A percentile compares a stretch with the other conserved stretches of the same genome.
phyloP scores from a whole-genome alignment of 2,797 vertebrate species.

The Erethizon dorsatum region DNA sequence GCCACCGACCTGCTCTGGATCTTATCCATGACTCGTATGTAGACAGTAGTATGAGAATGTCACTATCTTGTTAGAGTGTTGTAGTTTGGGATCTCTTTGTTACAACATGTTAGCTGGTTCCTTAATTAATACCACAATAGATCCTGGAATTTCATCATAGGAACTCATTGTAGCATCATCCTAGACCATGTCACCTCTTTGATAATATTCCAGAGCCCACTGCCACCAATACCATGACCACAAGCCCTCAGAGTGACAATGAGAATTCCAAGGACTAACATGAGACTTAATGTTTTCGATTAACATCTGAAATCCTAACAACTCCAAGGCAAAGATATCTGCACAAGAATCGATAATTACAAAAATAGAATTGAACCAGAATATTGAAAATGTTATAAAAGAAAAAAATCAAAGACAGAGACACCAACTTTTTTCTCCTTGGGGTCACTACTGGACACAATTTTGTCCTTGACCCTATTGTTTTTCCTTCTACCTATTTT shows the following conservation, averaged over 20 bases:
- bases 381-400: not conserved
- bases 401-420: not conserved
- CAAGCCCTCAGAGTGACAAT: not conserved
- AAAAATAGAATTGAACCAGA: not conserved
- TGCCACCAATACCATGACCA: not conserved
- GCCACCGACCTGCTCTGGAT: not conserved
- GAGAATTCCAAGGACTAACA: not conserved
- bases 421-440: not conserved
- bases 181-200: not conserved
- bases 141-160: not conserved
- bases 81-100: not conserved
- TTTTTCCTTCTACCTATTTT: not conserved
- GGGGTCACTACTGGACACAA: not conserved
- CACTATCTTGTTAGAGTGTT: not conserved
- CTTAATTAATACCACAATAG: not conserved
- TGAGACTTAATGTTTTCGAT: not conserved
- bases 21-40: not conserved
- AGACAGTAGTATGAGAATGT: not conserved
- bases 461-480: not conserved
- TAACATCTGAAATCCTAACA: not conserved
- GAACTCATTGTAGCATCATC: not conserved
- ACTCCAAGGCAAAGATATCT: not conserved
- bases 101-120: not conserved
- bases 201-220: not conserved
- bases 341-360: not conserved